phyloP scores from a whole-genome alignment of 2,113 vertebrate species.

The Archilochus colubris region DNA sequence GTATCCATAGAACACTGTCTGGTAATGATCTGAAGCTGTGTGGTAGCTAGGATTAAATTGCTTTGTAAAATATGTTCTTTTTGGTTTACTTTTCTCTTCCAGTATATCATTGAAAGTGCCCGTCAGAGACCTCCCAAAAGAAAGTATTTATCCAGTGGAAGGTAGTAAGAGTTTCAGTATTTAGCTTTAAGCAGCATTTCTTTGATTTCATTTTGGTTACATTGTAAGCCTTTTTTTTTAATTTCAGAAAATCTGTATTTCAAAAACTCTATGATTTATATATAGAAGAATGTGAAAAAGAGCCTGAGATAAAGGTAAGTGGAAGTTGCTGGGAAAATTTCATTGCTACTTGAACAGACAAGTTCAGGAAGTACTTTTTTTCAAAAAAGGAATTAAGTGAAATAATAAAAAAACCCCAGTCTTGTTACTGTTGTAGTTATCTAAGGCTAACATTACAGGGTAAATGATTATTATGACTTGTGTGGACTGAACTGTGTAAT shows the following conservation, averaged over 20 bases:
- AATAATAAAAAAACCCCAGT: too few relatives aligned
- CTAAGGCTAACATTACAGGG: not conserved
- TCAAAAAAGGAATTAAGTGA: too few relatives aligned
- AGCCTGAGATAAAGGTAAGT: conserved; percentile 96
- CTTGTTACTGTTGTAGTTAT: not conserved
- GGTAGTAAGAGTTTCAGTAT: conserved; percentile 62
- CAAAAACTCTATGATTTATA: conserved; percentile 99
- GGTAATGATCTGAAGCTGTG: not conserved
- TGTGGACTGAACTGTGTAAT: not conserved
- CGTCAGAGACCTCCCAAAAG: conserved; percentile 93
- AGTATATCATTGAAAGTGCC: conserved; percentile 99
- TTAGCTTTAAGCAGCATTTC: not conserved
- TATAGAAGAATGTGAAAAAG: conserved; percentile 98
- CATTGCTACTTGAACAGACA: not conserved
- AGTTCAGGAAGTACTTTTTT: not conserved
- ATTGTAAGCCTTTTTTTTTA: conserved; percentile 18
- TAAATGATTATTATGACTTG: not conserved
- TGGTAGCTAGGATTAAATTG: not conserved
- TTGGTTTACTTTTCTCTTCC: conserved; percentile 42
- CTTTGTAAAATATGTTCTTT: not conserved
- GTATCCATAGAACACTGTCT: not conserved
- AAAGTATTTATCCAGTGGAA: conserved; percentile 89
- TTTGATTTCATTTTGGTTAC: conserved; percentile 35
- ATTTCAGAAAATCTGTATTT: conserved; percentile 92
- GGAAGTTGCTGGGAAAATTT: not conserved